Evolutionary conservation across 2,797 vertebrate species (phyloP).

Genomic region (Nyctalus aviator): DNA sequence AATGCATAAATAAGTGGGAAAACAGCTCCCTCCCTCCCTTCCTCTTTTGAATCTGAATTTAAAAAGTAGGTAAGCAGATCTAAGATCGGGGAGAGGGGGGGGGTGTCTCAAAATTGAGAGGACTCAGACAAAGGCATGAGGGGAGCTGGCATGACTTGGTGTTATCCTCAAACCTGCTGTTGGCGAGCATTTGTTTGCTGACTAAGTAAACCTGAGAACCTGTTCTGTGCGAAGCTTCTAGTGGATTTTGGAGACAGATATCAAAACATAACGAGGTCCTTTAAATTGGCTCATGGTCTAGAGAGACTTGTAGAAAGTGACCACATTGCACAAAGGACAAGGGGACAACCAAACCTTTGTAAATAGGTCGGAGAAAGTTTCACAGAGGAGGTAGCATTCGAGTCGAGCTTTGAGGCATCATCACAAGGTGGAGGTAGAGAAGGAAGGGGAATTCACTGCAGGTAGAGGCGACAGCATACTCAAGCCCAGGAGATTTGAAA

Average conservation of each 20-base stretch:
- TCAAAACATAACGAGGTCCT: conserved; percentile 28
- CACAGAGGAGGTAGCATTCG: neutral
- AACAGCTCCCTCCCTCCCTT: neutral
- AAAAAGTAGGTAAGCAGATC: neutral
- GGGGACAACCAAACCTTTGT: neutral
- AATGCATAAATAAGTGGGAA: neutral
- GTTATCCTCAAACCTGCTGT: neutral
- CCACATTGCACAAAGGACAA: neutral
- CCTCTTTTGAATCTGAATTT: neutral
- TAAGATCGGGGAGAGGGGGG: neutral
- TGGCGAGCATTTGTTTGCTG: neutral
- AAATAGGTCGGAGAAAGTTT: neutral
- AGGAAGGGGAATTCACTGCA: neutral
- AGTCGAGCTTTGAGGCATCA: conserved; percentile 4
- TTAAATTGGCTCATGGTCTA: neutral
- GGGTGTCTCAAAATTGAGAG: neutral
- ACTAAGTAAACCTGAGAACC: neutral
- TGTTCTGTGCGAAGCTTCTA: neutral
- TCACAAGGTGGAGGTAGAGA: neutral
- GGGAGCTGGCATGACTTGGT: neutral
- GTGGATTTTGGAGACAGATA: neutral
- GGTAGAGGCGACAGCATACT: neutral
- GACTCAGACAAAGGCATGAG: neutral
- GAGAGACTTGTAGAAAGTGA: neutral
- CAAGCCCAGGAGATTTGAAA: neutral